Percentiles rank a stretch among this genome's conserved stretches.
Evolutionary conservation across 2,888 invertebrate genomes (phyloP).

Genomic region (Schizotus pectinicornis): DNA sequence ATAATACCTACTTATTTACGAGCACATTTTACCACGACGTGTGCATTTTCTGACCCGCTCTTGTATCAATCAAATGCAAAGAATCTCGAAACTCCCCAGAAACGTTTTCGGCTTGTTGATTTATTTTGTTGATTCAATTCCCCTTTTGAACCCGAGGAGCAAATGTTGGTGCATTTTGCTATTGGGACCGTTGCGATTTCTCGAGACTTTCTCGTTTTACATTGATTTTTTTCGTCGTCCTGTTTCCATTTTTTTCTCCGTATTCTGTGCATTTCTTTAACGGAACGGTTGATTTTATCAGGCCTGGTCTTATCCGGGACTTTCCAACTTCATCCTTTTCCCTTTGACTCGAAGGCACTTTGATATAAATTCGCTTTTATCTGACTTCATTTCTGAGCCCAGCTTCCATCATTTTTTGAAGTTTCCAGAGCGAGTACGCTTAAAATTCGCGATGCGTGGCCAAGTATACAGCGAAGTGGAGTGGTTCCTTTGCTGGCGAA

Average conservation of each 20-base stretch:
- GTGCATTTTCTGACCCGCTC: no score
- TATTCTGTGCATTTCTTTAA: slow-evolving; percentile 7
- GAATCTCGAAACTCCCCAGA: no score
- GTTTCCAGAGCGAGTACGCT: slow-evolving; percentile 5
- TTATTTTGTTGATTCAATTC: no score
- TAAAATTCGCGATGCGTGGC: slow-evolving; percentile 26
- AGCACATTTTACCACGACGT: no score
- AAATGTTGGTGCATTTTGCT: no score
- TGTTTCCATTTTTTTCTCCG: slow-evolving; percentile 11
- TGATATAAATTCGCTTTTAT: slow-evolving; percentile 28
- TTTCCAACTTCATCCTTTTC: slow-evolving; percentile 32
- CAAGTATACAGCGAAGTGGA: slow-evolving; percentile 13
- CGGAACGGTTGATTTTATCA: slow-evolving; percentile 25
- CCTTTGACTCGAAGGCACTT: slow-evolving; percentile 27
- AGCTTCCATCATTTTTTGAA: slow-evolving; percentile 21
- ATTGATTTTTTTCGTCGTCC: slow-evolving; percentile 8
- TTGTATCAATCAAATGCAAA: no score
- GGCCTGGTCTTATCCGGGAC: slow-evolving; percentile 12
- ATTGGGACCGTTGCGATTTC: neutral
- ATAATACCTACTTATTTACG: no score
- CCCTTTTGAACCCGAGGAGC: no score
- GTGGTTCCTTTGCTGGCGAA: slow-evolving; percentile 17
- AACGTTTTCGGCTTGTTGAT: no score
- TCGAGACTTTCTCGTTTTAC: slow-evolving; percentile 3
- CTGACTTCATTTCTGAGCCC: slow-evolving; percentile 14